phyloP scores from a whole-genome alignment of 2,797 vertebrate species.

The Glossophaga mutica region DNA sequence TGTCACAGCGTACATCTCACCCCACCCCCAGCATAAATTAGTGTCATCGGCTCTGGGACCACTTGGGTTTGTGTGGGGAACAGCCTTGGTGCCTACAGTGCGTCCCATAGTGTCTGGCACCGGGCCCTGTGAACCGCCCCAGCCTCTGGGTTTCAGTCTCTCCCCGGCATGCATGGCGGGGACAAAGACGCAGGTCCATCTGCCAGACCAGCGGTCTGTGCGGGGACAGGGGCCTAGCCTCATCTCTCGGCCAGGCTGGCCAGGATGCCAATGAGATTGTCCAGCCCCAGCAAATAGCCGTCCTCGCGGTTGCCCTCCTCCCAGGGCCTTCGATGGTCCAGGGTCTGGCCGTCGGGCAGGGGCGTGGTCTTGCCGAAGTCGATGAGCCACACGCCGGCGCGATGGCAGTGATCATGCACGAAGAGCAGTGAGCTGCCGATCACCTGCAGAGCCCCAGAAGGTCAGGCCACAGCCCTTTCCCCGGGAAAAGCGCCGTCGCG shows the following conservation, averaged over 20 bases:
- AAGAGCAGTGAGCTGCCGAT: conserved; percentile 99
- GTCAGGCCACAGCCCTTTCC: not conserved
- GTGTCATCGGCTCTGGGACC: conserved; percentile 36
- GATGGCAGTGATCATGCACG: conserved; percentile 93
- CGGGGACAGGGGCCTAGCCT: conserved; percentile 57
- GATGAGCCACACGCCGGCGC: conserved; percentile 95
- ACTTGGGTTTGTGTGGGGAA: not conserved
- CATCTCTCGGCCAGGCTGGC: conserved; percentile 84
- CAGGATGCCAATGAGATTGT: conserved; percentile 91
- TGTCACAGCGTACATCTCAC: not conserved
- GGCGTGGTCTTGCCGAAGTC: conserved; percentile 97
- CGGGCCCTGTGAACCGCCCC: conserved; percentile 10
- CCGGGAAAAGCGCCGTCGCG: not conserved
- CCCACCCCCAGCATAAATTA: not conserved
- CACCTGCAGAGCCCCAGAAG: conserved; percentile 83
- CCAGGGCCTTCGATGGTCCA: conserved; percentile 93
- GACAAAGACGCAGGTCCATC: conserved; percentile 36
- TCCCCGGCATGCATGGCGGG: conserved; percentile 60
- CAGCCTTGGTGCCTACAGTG: not conserved
- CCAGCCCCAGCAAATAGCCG: conserved; percentile 95
- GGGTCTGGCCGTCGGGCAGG: conserved; percentile 89
- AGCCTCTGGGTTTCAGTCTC: conserved; percentile 43
- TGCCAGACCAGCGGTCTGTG: not conserved
- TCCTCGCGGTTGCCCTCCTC: conserved; percentile 97
- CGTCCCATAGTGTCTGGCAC: conserved; percentile 24